Percentiles rank a stretch among this genome's conserved stretches.
Evolutionary conservation across 1,140 invertebrate genomes (phyloP).

Genomic region (Sogatella furcifera): DNA sequence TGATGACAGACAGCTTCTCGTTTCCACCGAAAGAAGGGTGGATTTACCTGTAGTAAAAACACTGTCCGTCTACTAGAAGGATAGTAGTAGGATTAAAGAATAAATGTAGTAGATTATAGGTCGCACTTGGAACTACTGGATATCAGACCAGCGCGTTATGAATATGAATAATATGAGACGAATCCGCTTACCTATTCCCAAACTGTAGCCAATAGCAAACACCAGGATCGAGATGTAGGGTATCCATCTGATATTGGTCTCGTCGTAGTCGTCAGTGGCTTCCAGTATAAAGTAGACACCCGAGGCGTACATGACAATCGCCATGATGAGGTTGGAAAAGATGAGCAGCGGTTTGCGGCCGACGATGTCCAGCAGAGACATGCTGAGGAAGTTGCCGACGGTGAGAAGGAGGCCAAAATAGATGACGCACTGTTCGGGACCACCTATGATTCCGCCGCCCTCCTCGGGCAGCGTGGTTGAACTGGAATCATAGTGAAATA

Average conservation of each 20-base stretch:
- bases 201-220: slow-evolving; percentile 20
- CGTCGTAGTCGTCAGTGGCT: neutral
- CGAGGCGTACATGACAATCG: slow-evolving; percentile 9
- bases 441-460: neutral
- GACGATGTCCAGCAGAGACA: slow-evolving; percentile 34
- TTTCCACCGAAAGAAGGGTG: too few relatives aligned
- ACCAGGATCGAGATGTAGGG: slow-evolving; percentile 19
- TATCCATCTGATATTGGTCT: slow-evolving; percentile 15
- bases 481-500: too few relatives aligned
- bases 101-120: too few relatives aligned
- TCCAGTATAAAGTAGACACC: slow-evolving; percentile 24
- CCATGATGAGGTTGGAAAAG: slow-evolving; percentile 28
- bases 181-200: slow-evolving; percentile 19
- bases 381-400: slow-evolving; percentile 34
- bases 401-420: slow-evolving; percentile 24
- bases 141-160: too few relatives aligned
- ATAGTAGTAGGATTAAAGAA: too few relatives aligned
- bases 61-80: too few relatives aligned
- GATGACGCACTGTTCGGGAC: slow-evolving; percentile 17
- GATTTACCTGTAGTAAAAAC: too few relatives aligned
- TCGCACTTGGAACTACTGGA: too few relatives aligned
- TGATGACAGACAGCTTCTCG: too few relatives aligned
- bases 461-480: slow-evolving; percentile 26
- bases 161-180: too few relatives aligned
- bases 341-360: slow-evolving; percentile 42